A percentile compares a stretch with the other conserved stretches of the same genome.
These are phyloP conservation scores for Macaria notata DNA, from an alignment of 2,888 invertebrate genomes.

Conservation along the genomic window DNA sequence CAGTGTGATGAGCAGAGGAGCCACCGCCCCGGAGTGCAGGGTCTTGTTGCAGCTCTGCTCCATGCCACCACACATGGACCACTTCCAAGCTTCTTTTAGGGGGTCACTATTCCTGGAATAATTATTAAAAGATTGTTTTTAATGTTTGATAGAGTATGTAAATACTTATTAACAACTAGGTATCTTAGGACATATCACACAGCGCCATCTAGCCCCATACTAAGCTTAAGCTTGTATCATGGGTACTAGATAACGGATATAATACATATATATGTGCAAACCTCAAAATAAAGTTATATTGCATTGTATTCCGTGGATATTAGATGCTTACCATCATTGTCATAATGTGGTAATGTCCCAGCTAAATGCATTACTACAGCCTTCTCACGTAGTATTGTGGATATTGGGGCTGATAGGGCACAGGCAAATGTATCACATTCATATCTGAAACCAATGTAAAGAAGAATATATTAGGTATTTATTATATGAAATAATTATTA, in stretches of 20 bases:
- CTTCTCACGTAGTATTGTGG: conserved; percentile 85
- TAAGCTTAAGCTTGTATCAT: too few species aligned
- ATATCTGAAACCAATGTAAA: conserved; percentile 66
- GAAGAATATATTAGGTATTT: too few species aligned
- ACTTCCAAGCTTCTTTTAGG: conserved; percentile 92
- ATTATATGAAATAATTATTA: too few species aligned
- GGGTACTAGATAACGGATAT: too few species aligned
- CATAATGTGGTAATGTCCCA: conserved; percentile 77
- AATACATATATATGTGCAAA: too few species aligned
- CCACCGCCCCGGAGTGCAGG: conserved; percentile 81
- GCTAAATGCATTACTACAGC: conserved; percentile 83
- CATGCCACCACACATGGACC: conserved; percentile 45
- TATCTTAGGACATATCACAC: too few species aligned
- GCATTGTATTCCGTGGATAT: too few species aligned
- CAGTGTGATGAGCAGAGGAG: conserved; percentile 84
- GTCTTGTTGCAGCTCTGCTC: conserved; percentile 22
- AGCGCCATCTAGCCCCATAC: too few species aligned
- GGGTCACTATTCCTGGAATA: conserved; percentile 53
- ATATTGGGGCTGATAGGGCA: conserved; percentile 87
- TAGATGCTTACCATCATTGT: conserved; percentile 46
- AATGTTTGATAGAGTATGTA: too few species aligned
- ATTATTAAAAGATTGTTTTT: too few species aligned
- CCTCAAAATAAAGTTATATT: too few species aligned
- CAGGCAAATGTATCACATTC: conserved; percentile 85
- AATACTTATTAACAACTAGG: too few species aligned